Base-by-base conservation (phyloP, 1,140 invertebrate species). In the Zaprionus nigranus region DNA sequence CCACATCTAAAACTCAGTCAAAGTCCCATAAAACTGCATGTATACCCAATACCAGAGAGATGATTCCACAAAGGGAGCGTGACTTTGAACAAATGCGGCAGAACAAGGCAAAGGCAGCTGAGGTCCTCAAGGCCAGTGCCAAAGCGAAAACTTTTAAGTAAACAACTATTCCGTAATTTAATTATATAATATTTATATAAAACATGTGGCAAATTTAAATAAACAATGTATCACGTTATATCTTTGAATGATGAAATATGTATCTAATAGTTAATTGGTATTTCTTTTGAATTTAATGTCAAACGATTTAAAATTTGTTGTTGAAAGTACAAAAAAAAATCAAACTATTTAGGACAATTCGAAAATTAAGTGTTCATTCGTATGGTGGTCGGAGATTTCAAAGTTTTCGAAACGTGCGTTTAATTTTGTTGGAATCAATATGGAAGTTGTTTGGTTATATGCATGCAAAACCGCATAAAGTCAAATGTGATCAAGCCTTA, bases 91-190 rank as follows among this genome's bases (percentile, higher is more conserved):
- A 94, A 79, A 92, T 95, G 46, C 91, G 96, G 38, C 93, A 95
- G 78, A 96, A 95, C 56, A 97, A 96, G 93, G 80, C 96, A 40
- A 95, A 96, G 91, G 96, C 97, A 11, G 96, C 97, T 51, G 96
- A 97, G 92, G 75, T 96, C 62, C 95, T 96, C 78, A 94, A 95
- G 6, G 95, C 95, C 1, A 73, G 61, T 28, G 1, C 62, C 5
- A 79, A 78, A 26, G 59, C 34, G 11, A 51, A 51, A 24, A 13
- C 46, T 62, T 40, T 15, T 28, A 66, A 70, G 26, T 28, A 34
- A 68, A 20, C 34, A 17, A 24, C 7, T 17, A 22, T 43, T 43
- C 38, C 38, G 38, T 11, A 34, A 34, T 11, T 2, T 0, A 11
- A 34, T 11, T 34, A 34, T 34, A 34, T 34, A 34, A 11, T 34